Base-by-base conservation (phyloP, 2,888 invertebrate species). In the Tridacna gigas region DNA sequence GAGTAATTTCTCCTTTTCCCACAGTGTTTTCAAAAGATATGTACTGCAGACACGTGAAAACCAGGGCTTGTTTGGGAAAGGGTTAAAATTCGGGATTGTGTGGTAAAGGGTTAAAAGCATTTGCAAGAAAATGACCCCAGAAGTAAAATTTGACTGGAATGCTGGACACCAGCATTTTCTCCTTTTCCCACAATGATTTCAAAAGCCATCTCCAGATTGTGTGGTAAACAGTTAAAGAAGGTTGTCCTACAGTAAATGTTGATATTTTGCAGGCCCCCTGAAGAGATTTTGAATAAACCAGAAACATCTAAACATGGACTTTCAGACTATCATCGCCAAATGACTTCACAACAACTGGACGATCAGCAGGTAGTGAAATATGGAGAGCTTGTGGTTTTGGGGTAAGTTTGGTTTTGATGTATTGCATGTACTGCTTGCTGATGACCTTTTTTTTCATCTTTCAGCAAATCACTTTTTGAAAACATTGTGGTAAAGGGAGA, bases 371-470 rank as follows among this genome's bases (percentile, higher is more conserved):
- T 88, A 67, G 88, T 91, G 56, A 91, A 91, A 80, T 93, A 91
- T 89, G 93, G 93, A 86, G 93, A 93, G 83, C 88, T 93, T 15
- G 86, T 93, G 75, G 91, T 93, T 18, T 88, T 93, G 37, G 93
- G 93, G 93, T 93, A 90, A 67, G 45, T 26, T n/a, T 26, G 65
- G 12, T 15, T 61, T 61, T n/a, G n/a, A 37, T 7, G 7, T 37
- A 37, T 37, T 37, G 7, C 37, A 37, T 37, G 37, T 7, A 7
- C 37, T 37, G 7, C 37, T 37, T 37, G 37, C 37, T 4, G 37
- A 37, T 4, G 2, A 37, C 37, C 7, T 37, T 37, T 7, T 37
- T 37, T 37, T 7, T 7, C 7, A 2, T 37, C 37, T 37, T 4
- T 37, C 37, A 7, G 37, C 7, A 7, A 37, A 37, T 37, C 7